Percentiles rank a stretch among this genome's conserved stretches.
Conservation (phyloP, 1,140 invertebrate species). For the Ips nitidus region DNA sequence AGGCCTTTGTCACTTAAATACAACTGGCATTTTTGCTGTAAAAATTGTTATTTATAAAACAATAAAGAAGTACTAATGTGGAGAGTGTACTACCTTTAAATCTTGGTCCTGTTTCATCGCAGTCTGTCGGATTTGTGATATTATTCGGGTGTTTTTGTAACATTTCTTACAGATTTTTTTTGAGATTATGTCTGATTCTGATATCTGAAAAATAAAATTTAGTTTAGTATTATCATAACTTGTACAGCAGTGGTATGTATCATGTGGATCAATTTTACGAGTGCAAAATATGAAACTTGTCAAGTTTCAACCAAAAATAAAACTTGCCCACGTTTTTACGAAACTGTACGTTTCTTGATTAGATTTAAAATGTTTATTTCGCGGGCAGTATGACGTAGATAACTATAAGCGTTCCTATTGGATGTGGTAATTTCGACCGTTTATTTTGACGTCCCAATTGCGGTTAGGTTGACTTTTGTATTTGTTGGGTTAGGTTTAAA, state of each 20-base stretch:
- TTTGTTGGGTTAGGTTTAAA: too few species aligned
- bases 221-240: not conserved
- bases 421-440: too few species aligned
- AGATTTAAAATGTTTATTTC: not conserved
- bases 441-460: too few species aligned
- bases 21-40: conserved; percentile 14
- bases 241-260: not conserved
- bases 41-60: conserved; percentile 17
- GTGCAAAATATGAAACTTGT: not conserved
- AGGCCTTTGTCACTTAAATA: conserved; percentile 12
- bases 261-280: not conserved
- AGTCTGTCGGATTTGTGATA: conserved; percentile 28
- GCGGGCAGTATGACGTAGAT: not conserved
- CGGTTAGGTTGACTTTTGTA: too few species aligned
- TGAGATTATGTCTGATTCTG: conserved; percentile 28
- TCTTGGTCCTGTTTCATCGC: conserved; percentile 26
- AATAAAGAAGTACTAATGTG: conserved; percentile 2
- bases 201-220: conserved; percentile 32
- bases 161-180: conserved; percentile 37
- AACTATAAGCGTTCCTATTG: too few species aligned
- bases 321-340: not conserved
- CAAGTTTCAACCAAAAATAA: too few species aligned
- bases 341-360: not conserved
- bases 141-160: conserved; percentile 22
- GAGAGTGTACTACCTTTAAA: conserved; percentile 24